phyloP scores from a whole-genome alignment of 2,797 vertebrate genomes.

The Ateles fusciceps region DNA sequence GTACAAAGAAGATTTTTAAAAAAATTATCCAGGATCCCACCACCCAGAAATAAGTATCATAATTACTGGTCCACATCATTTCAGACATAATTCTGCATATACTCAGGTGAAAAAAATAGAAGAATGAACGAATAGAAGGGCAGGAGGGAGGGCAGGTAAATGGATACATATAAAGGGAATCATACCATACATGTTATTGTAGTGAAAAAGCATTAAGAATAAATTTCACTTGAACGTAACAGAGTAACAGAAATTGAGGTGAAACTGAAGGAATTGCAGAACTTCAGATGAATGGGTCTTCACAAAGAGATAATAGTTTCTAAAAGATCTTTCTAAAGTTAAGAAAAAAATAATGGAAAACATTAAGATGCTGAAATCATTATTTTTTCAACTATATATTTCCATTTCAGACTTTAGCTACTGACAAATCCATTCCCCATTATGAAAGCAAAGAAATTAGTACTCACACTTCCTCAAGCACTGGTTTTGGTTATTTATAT shows the following conservation, averaged over 20 bases:
- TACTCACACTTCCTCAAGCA: background rate
- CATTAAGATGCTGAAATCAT: conserved; percentile 55
- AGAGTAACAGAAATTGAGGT: conserved; percentile 58
- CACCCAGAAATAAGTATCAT: conserved; percentile 35
- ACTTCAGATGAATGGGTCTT: conserved; percentile 63
- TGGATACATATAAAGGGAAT: background rate
- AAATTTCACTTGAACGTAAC: conserved; percentile 28
- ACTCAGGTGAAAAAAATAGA: conserved; percentile 10
- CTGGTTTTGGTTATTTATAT: background rate
- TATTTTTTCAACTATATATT: background rate
- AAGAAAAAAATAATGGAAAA: conserved; percentile 56
- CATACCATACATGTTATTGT: background rate
- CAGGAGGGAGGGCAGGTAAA: background rate
- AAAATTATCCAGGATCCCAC: background rate
- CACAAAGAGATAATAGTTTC: conserved; percentile 58
- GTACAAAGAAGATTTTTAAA: conserved; percentile 33
- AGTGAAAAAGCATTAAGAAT: background rate
- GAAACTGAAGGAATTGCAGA: conserved; percentile 52
- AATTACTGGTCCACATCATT: background rate
- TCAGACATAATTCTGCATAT: background rate
- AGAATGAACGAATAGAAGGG: background rate
- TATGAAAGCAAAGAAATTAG: background rate
- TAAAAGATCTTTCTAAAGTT: conserved; percentile 71
- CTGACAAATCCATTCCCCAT: background rate
- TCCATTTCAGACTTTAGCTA: background rate